These are phyloP conservation scores for Netelia virgata DNA, from an alignment of 2,888 invertebrate genomes.

Conservation along the genomic window DNA sequence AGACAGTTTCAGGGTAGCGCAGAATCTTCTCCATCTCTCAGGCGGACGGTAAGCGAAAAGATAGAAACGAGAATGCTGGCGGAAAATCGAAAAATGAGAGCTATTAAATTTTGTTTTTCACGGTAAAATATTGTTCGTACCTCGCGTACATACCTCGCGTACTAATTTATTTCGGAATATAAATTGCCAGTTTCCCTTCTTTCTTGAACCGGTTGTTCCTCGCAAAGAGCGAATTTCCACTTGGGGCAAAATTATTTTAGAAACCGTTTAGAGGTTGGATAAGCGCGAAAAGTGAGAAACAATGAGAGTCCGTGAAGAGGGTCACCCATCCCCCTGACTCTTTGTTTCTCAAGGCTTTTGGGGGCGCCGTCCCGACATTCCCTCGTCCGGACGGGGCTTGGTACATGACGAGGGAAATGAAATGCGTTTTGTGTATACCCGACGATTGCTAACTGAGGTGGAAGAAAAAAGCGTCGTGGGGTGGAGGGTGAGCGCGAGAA, in stretches of 20 bases:
- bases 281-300: constrained; percentile 32
- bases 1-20: background rate
- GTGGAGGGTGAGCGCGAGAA: constrained; percentile 21
- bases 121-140: background rate
- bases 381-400: constrained; percentile 4
- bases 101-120: background rate
- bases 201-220: background rate
- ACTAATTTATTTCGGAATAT: background rate
- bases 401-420: constrained; percentile 41
- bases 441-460: constrained; percentile 57
- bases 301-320: background rate
- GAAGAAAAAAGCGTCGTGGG: constrained; percentile 50
- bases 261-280: constrained; percentile 9
- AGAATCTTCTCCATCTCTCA: background rate
- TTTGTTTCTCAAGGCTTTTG: constrained; percentile 20
- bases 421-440: constrained; percentile 59
- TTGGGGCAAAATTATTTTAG: background rate
- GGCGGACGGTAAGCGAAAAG: background rate
- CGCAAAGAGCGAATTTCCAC: background rate
- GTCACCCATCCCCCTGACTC: constrained; percentile 1
- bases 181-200: background rate
- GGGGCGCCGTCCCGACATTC: constrained; percentile 22
- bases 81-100: background rate
- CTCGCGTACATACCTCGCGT: background rate
- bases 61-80: background rate